Evolutionary conservation across 2,888 invertebrate species (phyloP).

Genomic region (Hybos culiciformis): DNA sequence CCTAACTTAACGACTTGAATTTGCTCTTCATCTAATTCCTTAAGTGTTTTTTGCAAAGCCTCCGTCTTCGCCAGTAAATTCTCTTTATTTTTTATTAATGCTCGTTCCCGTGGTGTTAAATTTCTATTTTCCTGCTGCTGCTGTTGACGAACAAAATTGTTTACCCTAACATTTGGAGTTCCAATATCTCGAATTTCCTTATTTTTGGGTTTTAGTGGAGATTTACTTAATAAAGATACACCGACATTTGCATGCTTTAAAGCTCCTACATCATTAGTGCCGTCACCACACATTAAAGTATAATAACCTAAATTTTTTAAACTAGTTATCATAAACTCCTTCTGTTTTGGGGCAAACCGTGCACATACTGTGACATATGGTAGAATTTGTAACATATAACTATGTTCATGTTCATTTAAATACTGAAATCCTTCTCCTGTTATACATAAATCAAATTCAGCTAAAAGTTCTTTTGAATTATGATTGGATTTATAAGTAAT

Average conservation of each 20-base stretch:
- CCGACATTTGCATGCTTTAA: conserved; percentile 97
- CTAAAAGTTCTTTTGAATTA: conserved; percentile 44
- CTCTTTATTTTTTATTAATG: conserved; percentile 27
- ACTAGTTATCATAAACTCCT: conserved; percentile 85
- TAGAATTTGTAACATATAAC: conserved; percentile 56
- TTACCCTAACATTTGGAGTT: conserved; percentile 1
- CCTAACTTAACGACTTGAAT: conserved; percentile 87
- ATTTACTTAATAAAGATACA: conserved; percentile 77
- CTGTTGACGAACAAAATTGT: background rate
- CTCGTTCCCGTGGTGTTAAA: conserved; percentile 27
- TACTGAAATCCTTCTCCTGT: conserved; percentile 82
- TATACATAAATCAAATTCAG: conserved; percentile 78
- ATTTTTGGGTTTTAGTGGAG: conserved; percentile 45
- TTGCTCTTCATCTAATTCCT: conserved; percentile 79
- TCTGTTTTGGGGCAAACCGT: conserved; percentile 96
- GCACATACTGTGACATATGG: conserved; percentile 88
- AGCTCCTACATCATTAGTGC: conserved; percentile 98
- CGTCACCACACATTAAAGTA: conserved; percentile 99
- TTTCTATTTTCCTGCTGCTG: conserved; percentile 14
- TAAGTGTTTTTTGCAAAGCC: conserved; percentile 43
- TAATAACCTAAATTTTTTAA: conserved; percentile 71
- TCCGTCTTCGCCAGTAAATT: conserved; percentile 27
- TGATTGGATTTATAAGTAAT: conserved; percentile 16
- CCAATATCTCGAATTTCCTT: conserved; percentile 12
- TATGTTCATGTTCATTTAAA: conserved; percentile 47